phyloP scores from a whole-genome alignment of 1,140 invertebrate genomes.

The Drosophila aff. region DNA sequence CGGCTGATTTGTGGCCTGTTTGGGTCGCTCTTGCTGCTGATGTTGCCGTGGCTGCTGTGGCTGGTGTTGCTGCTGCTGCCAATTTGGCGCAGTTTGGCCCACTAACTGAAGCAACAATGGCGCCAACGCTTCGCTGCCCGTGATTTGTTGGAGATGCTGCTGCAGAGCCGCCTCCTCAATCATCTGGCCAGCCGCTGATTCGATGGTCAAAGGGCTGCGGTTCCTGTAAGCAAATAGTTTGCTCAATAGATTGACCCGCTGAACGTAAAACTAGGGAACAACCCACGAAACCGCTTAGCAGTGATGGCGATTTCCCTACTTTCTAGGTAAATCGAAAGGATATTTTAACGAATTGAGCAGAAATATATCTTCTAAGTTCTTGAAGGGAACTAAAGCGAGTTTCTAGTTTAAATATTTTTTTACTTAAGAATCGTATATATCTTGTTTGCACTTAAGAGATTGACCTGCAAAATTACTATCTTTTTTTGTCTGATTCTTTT shows the following conservation, averaged over 20 bases:
- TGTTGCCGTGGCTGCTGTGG: slow-evolving; percentile 20
- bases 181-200: slow-evolving; percentile 48
- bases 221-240: slow-evolving; percentile 54
- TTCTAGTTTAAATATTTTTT: background rate
- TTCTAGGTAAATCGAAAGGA: no score
- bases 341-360: background rate
- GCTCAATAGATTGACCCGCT: slow-evolving; percentile 61
- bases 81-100: slow-evolving; percentile 73
- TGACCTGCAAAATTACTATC: background rate
- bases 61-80: slow-evolving; percentile 39
- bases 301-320: background rate
- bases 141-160: slow-evolving; percentile 64
- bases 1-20: slow-evolving; percentile 24
- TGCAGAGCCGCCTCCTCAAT: slow-evolving; percentile 50
- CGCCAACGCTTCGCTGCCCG: slow-evolving; percentile 53
- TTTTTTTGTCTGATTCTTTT: no score
- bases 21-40: slow-evolving; percentile 29
- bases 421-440: background rate
- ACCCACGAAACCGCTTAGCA: slow-evolving; percentile 6
- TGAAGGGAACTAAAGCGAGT: no score
- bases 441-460: background rate
- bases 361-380: background rate
- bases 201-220: slow-evolving; percentile 32
- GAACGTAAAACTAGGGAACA: slow-evolving; percentile 10
- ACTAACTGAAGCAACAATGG: slow-evolving; percentile 74